A percentile compares a stretch with the other conserved stretches of the same genome.
These are phyloP conservation scores for Macropus fuliginosus DNA, from an alignment of 2,797 vertebrate genomes.

Conservation along the genomic window DNA sequence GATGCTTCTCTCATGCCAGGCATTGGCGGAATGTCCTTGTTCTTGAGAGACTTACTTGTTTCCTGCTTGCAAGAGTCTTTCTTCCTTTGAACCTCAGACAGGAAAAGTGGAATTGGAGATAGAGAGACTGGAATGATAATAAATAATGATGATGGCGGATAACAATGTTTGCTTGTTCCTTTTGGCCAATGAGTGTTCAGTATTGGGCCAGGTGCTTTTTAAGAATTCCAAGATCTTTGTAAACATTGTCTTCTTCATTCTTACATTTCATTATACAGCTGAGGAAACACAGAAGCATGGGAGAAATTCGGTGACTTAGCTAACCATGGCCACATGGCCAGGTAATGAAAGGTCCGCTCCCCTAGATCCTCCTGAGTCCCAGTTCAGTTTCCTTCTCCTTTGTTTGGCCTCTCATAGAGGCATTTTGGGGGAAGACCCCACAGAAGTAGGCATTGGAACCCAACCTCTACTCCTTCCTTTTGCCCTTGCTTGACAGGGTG, in stretches of 20 bases:
- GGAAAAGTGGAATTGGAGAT: slow-evolving; percentile 39
- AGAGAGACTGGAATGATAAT: slow-evolving; percentile 42
- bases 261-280: slow-evolving; percentile 7
- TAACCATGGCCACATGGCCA: not conserved
- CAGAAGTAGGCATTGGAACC: slow-evolving; percentile 39
- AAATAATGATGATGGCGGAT: slow-evolving; percentile 26
- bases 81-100: not conserved
- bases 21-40: slow-evolving; percentile 27
- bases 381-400: slow-evolving; percentile 30
- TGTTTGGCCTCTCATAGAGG: slow-evolving; percentile 13
- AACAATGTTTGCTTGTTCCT: slow-evolving; percentile 22
- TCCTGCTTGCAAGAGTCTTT: slow-evolving; percentile 14
- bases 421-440: slow-evolving; percentile 10
- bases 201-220: slow-evolving; percentile 27
- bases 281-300: slow-evolving; percentile 13
- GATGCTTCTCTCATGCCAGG: not conserved
- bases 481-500: slow-evolving; percentile 47
- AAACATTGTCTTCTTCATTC: not conserved
- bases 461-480: slow-evolving; percentile 39
- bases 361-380: not conserved
- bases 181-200: slow-evolving; percentile 13
- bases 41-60: not conserved
- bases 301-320: slow-evolving; percentile 39
- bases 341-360: slow-evolving; percentile 8
- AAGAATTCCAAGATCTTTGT: slow-evolving; percentile 49